Conservation (phyloP, 2,888 invertebrate species). For the Cinara cedri region DNA sequence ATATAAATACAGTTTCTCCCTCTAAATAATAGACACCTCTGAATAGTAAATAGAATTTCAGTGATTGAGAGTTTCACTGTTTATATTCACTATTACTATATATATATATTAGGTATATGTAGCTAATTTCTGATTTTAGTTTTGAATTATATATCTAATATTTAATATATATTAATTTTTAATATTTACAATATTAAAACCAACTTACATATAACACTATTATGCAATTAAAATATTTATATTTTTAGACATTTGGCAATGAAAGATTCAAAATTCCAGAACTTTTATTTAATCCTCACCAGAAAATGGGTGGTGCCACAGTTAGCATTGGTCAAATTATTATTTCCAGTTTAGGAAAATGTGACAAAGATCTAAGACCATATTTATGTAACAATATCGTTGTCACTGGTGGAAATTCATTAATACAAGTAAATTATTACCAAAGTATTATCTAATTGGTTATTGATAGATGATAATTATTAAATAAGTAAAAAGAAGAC, state of each 20-base stretch:
- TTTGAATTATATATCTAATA: too few species aligned
- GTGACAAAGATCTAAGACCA: conserved; percentile 95
- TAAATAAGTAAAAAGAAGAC: background rate
- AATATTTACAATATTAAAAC: too few species aligned
- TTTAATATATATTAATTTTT: too few species aligned
- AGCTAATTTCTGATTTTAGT: too few species aligned
- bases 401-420: conserved; percentile 92
- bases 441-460: too few species aligned
- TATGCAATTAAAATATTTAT: background rate
- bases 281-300: conserved; percentile 86
- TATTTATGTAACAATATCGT: conserved; percentile 95
- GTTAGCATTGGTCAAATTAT: conserved; percentile 86
- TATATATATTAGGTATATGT: background rate
- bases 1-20: too few species aligned
- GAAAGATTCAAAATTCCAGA: conserved; percentile 94
- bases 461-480: too few species aligned
- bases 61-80: too few species aligned
- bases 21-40: too few species aligned
- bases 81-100: too few species aligned
- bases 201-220: too few species aligned
- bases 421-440: conserved; percentile 71
- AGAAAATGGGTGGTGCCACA: conserved; percentile 73
- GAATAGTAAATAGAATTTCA: too few species aligned
- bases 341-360: conserved; percentile 90
- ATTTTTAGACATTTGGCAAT: conserved; percentile 78